Conservation (phyloP, 2,888 invertebrate species). For the Gasteruption jaculator region DNA sequence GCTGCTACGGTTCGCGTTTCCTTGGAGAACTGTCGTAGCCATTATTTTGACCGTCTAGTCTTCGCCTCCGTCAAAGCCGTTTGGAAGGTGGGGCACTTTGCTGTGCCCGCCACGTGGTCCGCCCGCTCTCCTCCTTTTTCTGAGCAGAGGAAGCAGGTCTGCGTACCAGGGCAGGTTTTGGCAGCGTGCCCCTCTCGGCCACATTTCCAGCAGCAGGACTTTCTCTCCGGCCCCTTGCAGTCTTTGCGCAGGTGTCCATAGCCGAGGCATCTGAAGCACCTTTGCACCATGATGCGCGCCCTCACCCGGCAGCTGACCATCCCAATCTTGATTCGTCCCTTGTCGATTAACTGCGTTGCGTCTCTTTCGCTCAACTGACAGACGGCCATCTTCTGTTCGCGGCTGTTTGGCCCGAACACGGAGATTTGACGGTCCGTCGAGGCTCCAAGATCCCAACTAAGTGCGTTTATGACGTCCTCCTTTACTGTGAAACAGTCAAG, state of each 20-base stretch:
- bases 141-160: slow-evolving; percentile 14
- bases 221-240: slow-evolving; percentile 4
- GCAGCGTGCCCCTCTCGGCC: slow-evolving; percentile 12
- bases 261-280: slow-evolving; percentile 9
- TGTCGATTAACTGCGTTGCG: slow-evolving; percentile 7
- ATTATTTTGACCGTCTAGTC: slow-evolving; percentile 13
- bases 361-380: slow-evolving; percentile 14
- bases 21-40: too few species aligned
- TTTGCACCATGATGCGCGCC: slow-evolving; percentile 10
- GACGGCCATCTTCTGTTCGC: slow-evolving; percentile 14
- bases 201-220: slow-evolving; percentile 8
- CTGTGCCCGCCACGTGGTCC: slow-evolving; percentile 15
- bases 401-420: slow-evolving; percentile 13
- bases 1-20: slow-evolving; percentile 20
- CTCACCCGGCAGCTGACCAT: slow-evolving; percentile 16
- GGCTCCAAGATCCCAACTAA: slow-evolving; percentile 9
- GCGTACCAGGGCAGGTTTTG: slow-evolving; percentile 10
- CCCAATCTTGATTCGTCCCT: slow-evolving; percentile 11
- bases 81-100: slow-evolving; percentile 10
- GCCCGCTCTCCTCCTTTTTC: slow-evolving; percentile 6
- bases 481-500: slow-evolving; percentile 5
- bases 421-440: slow-evolving; percentile 6
- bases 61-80: slow-evolving; percentile 5
- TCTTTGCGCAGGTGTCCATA: too few species aligned
- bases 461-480: slow-evolving; percentile 10